These are phyloP conservation scores for Morpho deidamia DNA, from an alignment of 2,888 invertebrate species.

Conservation along the genomic window DNA sequence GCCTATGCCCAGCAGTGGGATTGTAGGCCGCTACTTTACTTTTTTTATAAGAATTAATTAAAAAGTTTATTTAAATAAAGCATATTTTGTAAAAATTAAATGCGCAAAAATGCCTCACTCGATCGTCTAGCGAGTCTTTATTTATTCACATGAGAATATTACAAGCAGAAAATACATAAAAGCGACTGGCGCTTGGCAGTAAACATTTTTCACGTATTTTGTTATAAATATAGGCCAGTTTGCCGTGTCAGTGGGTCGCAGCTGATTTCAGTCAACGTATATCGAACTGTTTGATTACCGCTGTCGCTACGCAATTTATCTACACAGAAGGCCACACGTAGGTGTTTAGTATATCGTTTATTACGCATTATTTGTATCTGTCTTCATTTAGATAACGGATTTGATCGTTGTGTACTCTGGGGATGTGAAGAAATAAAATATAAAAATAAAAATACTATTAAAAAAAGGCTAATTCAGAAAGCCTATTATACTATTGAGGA, in stretches of 20 bases:
- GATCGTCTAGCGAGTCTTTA: neutral
- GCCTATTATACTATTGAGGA: no score
- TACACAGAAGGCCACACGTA: conserved; percentile 17
- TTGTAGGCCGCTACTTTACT: no score
- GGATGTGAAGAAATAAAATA: no score
- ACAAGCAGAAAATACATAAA: neutral
- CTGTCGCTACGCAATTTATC: conserved; percentile 26
- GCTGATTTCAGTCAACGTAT: conserved; percentile 41
- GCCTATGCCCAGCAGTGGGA: no score
- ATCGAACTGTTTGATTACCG: conserved; percentile 14
- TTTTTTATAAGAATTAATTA: no score
- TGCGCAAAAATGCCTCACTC: neutral
- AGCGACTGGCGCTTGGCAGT: neutral
- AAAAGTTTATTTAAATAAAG: no score
- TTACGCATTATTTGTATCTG: neutral
- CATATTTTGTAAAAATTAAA: no score
- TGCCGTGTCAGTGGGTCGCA: conserved; percentile 39
- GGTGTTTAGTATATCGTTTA: conserved; percentile 12
- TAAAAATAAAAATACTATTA: no score
- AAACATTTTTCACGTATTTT: conserved; percentile 28
- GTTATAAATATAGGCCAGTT: conserved; percentile 37
- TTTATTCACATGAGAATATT: neutral
- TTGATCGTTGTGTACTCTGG: no score
- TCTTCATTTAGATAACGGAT: no score
- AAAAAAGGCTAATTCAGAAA: no score